phyloP scores from a whole-genome alignment of 2,113 vertebrate species.

The Lasiurus cinereus region DNA sequence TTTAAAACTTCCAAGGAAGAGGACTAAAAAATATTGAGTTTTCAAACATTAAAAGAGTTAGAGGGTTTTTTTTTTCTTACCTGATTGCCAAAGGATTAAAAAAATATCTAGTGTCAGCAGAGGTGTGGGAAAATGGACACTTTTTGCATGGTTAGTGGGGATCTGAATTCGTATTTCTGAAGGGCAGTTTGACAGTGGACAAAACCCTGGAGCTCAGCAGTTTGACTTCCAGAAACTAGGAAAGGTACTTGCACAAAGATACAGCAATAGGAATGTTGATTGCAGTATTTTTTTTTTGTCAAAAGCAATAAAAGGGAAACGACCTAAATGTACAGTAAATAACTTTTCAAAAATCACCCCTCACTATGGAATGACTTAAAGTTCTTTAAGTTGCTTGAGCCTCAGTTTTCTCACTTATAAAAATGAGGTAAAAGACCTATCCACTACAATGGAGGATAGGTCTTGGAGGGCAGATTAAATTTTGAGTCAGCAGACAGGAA shows the following conservation, averaged over 20 bases:
- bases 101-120: background rate
- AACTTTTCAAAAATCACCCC: background rate
- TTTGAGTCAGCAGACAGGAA: background rate
- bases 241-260: background rate
- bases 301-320: background rate
- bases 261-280: background rate
- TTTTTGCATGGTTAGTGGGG: background rate
- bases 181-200: background rate
- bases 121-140: background rate
- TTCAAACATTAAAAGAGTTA: background rate
- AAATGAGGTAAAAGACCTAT: background rate
- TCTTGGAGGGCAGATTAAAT: background rate
- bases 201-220: background rate
- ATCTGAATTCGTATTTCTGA: background rate
- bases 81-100: background rate
- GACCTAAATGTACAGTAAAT: background rate
- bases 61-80: background rate
- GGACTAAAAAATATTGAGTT: background rate
- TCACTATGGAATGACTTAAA: background rate
- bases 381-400: slow-evolving; percentile 11
- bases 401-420: slow-evolving; percentile 24
- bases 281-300: background rate
- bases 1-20: background rate
- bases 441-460: background rate
- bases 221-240: background rate